These are phyloP conservation scores for Rutpela maculata DNA, from an alignment of 2,888 invertebrate genomes.

Conservation along the genomic window DNA sequence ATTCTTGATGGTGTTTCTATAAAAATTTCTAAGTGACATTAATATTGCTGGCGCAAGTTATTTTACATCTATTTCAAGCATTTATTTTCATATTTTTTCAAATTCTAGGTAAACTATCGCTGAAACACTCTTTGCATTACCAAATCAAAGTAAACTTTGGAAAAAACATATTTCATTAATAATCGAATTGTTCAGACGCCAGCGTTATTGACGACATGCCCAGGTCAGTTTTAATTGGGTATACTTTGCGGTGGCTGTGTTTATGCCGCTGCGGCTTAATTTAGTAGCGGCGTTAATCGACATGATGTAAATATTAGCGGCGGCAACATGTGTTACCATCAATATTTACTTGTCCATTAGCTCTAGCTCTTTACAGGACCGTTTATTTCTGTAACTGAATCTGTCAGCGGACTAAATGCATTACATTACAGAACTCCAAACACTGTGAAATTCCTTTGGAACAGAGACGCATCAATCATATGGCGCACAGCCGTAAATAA, in stretches of 20 bases:
- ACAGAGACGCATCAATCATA: conserved; percentile 58
- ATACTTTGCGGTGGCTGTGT: conserved; percentile 33
- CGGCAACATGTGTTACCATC: conserved; percentile 59
- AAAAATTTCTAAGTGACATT: too few relatives aligned
- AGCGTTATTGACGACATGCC: background rate
- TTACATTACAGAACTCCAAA: conserved; percentile 63
- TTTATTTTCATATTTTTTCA: too few relatives aligned
- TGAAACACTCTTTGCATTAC: too few relatives aligned
- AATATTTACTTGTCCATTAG: conserved; percentile 59
- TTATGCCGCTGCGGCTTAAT: conserved; percentile 41
- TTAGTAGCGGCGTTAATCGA: conserved; percentile 50
- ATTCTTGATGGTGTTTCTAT: too few relatives aligned
- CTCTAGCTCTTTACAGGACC: conserved; percentile 53
- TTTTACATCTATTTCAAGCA: too few relatives aligned
- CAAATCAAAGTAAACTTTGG: too few relatives aligned
- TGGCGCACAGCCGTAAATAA: conserved; percentile 54
- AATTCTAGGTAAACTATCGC: too few relatives aligned
- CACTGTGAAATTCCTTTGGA: conserved; percentile 59
- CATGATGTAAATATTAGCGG: conserved; percentile 55
- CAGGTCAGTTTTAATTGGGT: conserved; percentile 19
- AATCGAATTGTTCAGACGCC: background rate
- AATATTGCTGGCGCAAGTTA: too few relatives aligned
- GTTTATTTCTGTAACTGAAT: conserved; percentile 62
- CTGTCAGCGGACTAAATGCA: conserved; percentile 65
- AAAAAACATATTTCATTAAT: background rate